A percentile compares a stretch with the other conserved stretches of the same genome.
phyloP scores from a whole-genome alignment of 2,113 vertebrate species.

The Hypocryptadius cinnamomeus region DNA sequence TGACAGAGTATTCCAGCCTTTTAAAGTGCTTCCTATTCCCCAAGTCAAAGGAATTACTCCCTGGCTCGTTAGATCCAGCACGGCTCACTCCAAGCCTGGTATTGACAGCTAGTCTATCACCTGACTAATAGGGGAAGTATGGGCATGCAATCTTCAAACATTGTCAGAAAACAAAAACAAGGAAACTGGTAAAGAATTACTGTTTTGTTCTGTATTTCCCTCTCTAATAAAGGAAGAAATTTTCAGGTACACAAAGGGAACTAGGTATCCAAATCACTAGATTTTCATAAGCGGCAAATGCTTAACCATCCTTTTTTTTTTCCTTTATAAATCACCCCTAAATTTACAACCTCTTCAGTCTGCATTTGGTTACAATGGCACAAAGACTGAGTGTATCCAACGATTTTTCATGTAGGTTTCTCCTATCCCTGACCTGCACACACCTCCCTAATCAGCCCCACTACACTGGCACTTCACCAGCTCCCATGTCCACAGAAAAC shows the following conservation, averaged over 20 bases:
- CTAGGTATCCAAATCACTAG: neutral
- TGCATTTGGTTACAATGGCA: neutral
- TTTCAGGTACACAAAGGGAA: neutral
- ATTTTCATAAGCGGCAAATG: neutral
- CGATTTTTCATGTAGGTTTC: neutral
- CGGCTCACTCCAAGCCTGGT: neutral
- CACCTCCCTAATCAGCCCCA: neutral
- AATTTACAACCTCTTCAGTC: neutral
- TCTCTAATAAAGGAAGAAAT: neutral
- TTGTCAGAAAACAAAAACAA: neutral
- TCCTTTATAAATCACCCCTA: neutral
- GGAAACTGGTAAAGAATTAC: neutral
- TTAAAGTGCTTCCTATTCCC: neutral
- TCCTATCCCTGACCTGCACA: neutral
- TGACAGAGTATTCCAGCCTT: neutral
- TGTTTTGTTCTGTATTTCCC: neutral
- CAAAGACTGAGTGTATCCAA: neutral
- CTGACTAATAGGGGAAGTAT: neutral
- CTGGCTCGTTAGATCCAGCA: neutral
- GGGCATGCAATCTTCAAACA: neutral
- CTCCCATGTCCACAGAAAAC: neutral
- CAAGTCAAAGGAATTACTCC: neutral
- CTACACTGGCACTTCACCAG: neutral
- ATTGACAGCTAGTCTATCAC: neutral
- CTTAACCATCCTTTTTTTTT: neutral